A percentile compares a stretch with the other conserved stretches of the same genome.
Evolutionary conservation across 2,888 invertebrate genomes (phyloP).

Genomic region (Gymnoscelis rufifasciata): DNA sequence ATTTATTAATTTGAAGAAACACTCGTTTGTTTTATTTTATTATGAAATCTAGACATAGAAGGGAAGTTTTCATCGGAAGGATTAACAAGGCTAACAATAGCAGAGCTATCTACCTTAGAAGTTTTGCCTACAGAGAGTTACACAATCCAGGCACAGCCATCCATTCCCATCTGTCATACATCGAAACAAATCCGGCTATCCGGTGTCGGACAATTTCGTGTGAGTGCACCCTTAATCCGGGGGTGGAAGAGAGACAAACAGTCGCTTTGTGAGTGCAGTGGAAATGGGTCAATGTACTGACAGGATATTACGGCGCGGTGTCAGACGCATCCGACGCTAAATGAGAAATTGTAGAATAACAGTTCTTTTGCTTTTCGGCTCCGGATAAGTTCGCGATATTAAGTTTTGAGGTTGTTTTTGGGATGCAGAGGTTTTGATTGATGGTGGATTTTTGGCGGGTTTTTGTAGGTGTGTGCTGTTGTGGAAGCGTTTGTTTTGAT

Average conservation of each 20-base stretch:
- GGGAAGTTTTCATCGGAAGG: too few species aligned
- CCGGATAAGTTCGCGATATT: constrained; percentile 4
- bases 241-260: constrained; percentile 33
- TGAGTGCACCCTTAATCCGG: constrained; percentile 21
- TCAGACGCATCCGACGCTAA: constrained; percentile 65
- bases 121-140: too few species aligned
- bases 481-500: too few species aligned
- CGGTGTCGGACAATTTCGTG: background rate
- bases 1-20: too few species aligned
- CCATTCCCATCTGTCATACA: background rate
- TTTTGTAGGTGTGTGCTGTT: too few species aligned
- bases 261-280: constrained; percentile 39
- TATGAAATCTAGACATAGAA: too few species aligned
- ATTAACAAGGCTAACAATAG: too few species aligned
- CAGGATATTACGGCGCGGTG: constrained; percentile 73
- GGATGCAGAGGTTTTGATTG: too few species aligned
- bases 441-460: too few species aligned
- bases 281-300: constrained; percentile 58
- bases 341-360: constrained; percentile 66
- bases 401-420: background rate
- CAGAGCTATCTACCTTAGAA: too few species aligned
- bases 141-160: too few species aligned
- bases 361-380: constrained; percentile 18
- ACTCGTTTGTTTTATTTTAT: too few species aligned
- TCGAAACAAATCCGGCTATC: background rate